phyloP scores from a whole-genome alignment of 1,140 invertebrate genomes.

The Manduca sexta region DNA sequence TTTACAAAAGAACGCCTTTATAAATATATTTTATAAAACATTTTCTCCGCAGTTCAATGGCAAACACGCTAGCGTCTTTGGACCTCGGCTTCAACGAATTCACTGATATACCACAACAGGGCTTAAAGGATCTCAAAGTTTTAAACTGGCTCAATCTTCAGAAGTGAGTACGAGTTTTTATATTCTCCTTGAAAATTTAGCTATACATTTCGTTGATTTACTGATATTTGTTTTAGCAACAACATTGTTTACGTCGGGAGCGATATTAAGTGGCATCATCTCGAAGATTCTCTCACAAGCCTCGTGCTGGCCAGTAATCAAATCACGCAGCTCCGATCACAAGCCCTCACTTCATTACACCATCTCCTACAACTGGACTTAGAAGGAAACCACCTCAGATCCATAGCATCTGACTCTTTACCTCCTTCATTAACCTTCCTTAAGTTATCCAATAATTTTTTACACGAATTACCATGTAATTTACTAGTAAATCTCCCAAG shows the following conservation, averaged over 20 bases:
- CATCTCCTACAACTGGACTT: slow-evolving; percentile 81
- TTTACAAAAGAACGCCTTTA: no score
- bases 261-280: slow-evolving; percentile 78
- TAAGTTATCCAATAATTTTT: slow-evolving; percentile 84
- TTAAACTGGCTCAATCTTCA: slow-evolving; percentile 84
- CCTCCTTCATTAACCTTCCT: slow-evolving; percentile 80
- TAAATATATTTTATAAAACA: no score
- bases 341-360: slow-evolving; percentile 75
- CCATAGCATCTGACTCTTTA: slow-evolving; percentile 74
- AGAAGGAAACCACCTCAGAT: slow-evolving; percentile 81
- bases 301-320: slow-evolving; percentile 89
- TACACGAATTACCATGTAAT: slow-evolving; percentile 79
- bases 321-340: slow-evolving; percentile 76
- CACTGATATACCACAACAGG: slow-evolving; percentile 77
- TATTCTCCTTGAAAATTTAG: slow-evolving; percentile 20
- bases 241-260: slow-evolving; percentile 47
- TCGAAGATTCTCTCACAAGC: slow-evolving; percentile 82
- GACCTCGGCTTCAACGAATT: slow-evolving; percentile 84
- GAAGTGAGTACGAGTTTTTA: slow-evolving; percentile 74
- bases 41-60: slow-evolving; percentile 74
- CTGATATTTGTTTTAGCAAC: slow-evolving; percentile 47
- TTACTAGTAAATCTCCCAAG: slow-evolving; percentile 76
- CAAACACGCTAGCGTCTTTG: slow-evolving; percentile 77
- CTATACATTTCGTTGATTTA: slow-evolving; percentile 12
- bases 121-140: slow-evolving; percentile 77